phyloP scores from a whole-genome alignment of 2,888 invertebrate species.

The Tillus elongatus region DNA sequence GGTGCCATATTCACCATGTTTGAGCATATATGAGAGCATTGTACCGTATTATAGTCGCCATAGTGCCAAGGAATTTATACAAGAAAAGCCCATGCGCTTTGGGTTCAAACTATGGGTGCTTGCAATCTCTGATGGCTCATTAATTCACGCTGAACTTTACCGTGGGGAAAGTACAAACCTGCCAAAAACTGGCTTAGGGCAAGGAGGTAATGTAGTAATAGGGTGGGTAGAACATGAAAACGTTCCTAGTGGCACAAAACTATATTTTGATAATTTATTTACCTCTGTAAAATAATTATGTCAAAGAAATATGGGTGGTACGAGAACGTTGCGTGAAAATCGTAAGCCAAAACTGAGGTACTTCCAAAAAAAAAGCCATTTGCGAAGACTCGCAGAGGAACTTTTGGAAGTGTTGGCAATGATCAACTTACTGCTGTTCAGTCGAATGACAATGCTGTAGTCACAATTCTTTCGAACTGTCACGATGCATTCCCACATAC shows the following conservation, averaged over 20 bases:
- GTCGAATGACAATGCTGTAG: constrained; percentile 1
- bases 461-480: background rate
- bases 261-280: constrained; percentile 14
- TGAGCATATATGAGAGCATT: constrained; percentile 1
- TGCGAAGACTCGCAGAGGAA: constrained; percentile 2
- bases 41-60: constrained; percentile 3
- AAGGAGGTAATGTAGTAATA: constrained; percentile 11
- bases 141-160: constrained; percentile 11
- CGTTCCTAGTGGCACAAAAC: constrained; percentile 7
- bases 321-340: background rate
- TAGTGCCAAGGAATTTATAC: background rate
- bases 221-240: constrained; percentile 11
- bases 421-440: background rate
- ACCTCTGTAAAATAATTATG: constrained; percentile 8
- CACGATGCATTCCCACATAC: background rate
- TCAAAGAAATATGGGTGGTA: background rate
- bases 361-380: background rate
- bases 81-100: background rate
- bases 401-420: background rate
- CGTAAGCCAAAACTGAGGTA: background rate
- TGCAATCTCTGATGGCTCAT: constrained; percentile 8
- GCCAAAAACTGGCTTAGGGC: constrained; percentile 9
- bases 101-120: background rate
- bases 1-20: no score
- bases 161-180: constrained; percentile 9